A percentile compares a stretch with the other conserved stretches of the same genome.
These are phyloP conservation scores for Pedicia rivosa DNA, from an alignment of 2,888 invertebrate species.

Conservation along the genomic window DNA sequence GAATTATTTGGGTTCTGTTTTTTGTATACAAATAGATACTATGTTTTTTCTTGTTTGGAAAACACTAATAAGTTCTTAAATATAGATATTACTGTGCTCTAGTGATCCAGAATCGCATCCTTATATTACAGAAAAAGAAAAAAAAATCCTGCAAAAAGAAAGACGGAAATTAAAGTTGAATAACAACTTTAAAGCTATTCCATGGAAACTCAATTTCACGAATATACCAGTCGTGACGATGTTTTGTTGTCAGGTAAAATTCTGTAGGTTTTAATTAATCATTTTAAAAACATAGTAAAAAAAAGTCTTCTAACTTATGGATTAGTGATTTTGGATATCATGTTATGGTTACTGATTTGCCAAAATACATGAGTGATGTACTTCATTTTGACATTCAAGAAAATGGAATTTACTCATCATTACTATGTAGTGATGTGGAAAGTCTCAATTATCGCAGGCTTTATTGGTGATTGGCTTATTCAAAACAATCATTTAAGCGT, in stretches of 20 bases:
- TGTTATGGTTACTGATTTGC: constrained; percentile 47
- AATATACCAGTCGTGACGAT: constrained; percentile 58
- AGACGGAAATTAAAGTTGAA: constrained; percentile 37
- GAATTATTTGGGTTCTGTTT: constrained; percentile 56
- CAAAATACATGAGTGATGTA: constrained; percentile 44
- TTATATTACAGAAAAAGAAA: constrained; percentile 53
- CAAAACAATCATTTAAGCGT: constrained; percentile 38
- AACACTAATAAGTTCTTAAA: constrained; percentile 9
- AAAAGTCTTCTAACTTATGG: no score
- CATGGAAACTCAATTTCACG: constrained; percentile 55
- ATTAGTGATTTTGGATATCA: constrained; percentile 51
- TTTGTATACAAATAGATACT: constrained; percentile 33
- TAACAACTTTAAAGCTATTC: constrained; percentile 42
- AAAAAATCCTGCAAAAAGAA: constrained; percentile 46
- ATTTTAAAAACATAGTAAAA: no score
- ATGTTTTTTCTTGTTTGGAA: background rate
- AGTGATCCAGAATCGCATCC: constrained; percentile 58
- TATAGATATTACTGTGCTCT: constrained; percentile 42
- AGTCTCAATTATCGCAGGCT: constrained; percentile 41
- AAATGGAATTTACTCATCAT: constrained; percentile 41
- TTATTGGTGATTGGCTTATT: constrained; percentile 51
- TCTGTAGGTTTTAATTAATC: no score
- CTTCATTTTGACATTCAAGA: constrained; percentile 40
- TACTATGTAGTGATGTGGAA: constrained; percentile 47
- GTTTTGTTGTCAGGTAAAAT: constrained; percentile 47